Evolutionary conservation across 30 jellyfish, hydroid and myxozoan genomes (phyloP), one percentile per base, ranked within the genome.

Genomic region (Aurelia aurita): DNA sequence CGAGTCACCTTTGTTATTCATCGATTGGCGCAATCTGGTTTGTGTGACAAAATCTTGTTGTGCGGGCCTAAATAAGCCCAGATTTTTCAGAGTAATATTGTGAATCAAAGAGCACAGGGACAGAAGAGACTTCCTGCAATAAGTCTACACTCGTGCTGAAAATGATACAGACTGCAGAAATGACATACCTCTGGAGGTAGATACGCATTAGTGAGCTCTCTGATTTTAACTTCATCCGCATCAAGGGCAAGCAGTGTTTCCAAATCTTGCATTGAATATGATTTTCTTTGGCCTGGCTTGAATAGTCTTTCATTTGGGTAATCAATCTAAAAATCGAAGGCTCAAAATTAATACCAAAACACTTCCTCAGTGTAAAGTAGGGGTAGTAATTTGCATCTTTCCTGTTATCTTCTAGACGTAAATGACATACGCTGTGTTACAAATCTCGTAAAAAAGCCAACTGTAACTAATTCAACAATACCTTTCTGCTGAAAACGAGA

Each of bases 261-360:
- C 66, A 91, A 63, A 59, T 91, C 94, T 70, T 91, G 96, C 80
- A 88, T 84, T 5, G 98, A 91, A 64, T 91, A 91, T 11, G 98
- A 91, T 32, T 79, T 67, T 26, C 97, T 85, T 61, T 88, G 97
- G 90, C 57, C 80, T 0, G 94, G 98, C 63, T 83, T 53, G 77
- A 85, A 70, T 18, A 91, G 71, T 46, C 78, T 84, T 47, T 83
- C 98, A 60, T 77, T 83, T 57, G 98, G 98, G 69, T 91, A 91
- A 63, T 91, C 98, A 53, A 91, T 91, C 98, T 91, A 26, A 32
- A 39, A 39, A 8, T 39, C 51, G 9, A 39, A 39, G 1, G 12
- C 51, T 39, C 13, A 8, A 6, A 39, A 39, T 39, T 39, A 39
- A 39, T 7, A 39, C 16, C 16, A 6, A 39, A 39, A 39, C 15